A percentile compares a stretch with the other conserved stretches of the same genome.
These are phyloP conservation scores for Tauraco hartlaubi DNA, from an alignment of 2,797 vertebrate genomes.

Conservation along the genomic window DNA sequence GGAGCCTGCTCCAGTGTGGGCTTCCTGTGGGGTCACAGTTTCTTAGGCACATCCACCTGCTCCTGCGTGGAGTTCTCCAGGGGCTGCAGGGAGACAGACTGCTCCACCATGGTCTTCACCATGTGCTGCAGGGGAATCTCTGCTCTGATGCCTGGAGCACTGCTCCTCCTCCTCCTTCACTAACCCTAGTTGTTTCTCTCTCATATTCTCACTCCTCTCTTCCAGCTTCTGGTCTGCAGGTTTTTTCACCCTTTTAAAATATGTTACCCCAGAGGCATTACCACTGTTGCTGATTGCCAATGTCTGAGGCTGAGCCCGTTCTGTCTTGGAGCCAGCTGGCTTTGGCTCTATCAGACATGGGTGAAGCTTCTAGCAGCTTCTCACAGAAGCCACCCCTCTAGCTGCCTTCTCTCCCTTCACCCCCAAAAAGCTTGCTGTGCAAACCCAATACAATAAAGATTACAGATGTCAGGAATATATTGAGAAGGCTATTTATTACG, in stretches of 20 bases:
- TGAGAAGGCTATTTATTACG: neutral
- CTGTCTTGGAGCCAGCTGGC: too few species aligned
- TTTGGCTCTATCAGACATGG: too few species aligned
- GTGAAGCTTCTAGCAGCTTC: too few species aligned
- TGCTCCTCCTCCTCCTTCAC: neutral
- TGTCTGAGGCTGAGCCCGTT: too few species aligned
- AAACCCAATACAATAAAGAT: neutral
- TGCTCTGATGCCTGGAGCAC: neutral
- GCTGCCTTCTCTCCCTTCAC: too few species aligned
- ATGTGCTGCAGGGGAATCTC: neutral
- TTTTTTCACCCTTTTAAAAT: too few species aligned
- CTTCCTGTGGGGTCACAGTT: neutral
- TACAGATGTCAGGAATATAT: neutral
- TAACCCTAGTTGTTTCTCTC: too few species aligned
- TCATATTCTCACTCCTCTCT: too few species aligned
- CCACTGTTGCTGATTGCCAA: neutral
- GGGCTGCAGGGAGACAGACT: neutral
- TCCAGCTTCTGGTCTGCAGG: too few species aligned
- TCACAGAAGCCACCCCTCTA: too few species aligned
- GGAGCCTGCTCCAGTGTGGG: fast-evolving
- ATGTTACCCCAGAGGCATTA: fast-evolving
- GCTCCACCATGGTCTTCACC: neutral
- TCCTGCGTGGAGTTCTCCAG: neutral
- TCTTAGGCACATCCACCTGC: neutral
- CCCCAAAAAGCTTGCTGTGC: neutral